phyloP scores from a whole-genome alignment of 2,888 invertebrate genomes.

The Gisinianus flammeolus region DNA sequence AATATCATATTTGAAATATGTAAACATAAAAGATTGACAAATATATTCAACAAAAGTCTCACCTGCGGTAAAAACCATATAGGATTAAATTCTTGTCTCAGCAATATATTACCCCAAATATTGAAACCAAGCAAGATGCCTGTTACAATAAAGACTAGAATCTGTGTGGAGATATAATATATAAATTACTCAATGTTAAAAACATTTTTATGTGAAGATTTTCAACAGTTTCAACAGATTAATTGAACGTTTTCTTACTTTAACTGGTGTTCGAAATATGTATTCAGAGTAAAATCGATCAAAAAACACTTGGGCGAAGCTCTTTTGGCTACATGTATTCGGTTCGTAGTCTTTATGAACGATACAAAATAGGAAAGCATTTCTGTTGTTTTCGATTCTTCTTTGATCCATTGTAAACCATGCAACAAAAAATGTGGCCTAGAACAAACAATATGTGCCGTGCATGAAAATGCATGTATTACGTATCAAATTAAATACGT shows the following conservation, averaged over 20 bases:
- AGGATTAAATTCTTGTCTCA: slow-evolving; percentile 62
- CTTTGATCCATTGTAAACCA: slow-evolving; percentile 75
- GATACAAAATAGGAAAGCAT: slow-evolving; percentile 73
- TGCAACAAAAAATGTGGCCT: slow-evolving; percentile 79
- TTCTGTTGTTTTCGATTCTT: slow-evolving; percentile 70
- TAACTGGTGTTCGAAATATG: slow-evolving; percentile 60
- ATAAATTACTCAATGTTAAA: slow-evolving; percentile 12
- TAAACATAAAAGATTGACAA: background rate
- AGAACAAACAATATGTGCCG: background rate
- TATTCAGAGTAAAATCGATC: slow-evolving; percentile 60
- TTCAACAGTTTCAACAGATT: too few relatives aligned
- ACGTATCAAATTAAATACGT: too few relatives aligned
- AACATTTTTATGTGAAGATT: too few relatives aligned
- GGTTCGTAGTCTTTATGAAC: slow-evolving; percentile 63
- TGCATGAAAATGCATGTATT: too few relatives aligned
- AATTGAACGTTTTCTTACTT: slow-evolving; percentile 58
- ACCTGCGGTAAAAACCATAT: slow-evolving; percentile 62
- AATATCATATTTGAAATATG: too few relatives aligned
- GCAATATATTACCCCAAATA: slow-evolving; percentile 60
- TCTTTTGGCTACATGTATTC: slow-evolving; percentile 60
- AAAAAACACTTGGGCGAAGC: slow-evolving; percentile 60
- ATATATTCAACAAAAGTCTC: background rate
- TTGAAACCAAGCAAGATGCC: slow-evolving; percentile 59
- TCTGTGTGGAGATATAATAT: slow-evolving; percentile 54
- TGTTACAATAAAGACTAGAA: slow-evolving; percentile 60